Base-by-base conservation (phyloP, 2,888 invertebrate species). In the Volucella inanis region DNA sequence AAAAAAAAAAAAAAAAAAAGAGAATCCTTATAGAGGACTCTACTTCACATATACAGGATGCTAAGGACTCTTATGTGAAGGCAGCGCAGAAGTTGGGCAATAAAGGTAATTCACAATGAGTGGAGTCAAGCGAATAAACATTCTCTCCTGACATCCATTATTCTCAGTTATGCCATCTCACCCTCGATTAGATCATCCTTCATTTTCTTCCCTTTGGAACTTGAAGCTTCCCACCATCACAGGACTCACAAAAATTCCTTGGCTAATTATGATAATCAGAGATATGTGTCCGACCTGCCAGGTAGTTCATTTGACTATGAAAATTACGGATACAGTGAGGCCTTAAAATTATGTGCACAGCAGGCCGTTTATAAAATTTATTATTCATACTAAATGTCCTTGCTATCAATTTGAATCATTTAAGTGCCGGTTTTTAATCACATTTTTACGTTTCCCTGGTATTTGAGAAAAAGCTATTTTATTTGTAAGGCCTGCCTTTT, bases 91-190 rank as follows among this genome's bases (percentile, higher is more conserved):
- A 74, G 78, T 76, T 81, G 72, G 80, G 67, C 68, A 77, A 81
- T 81, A 77, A 81, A 81, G 85, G 85, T 85, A 81, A 85, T 85
- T 85, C 81, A 72, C 81, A 85, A 84, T 71, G 76, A 80, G 80
- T 79, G 65, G 85, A 85, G 76, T 85, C 81, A 85, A 85, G 67
- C 72, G 85, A 85, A 81, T 85, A 67, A 81, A 72, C 81, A 85
- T 81, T 81, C 76, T 81, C 68, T 81, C 68, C 57, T 85, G 85
- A 81, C 85, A 81, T 81, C 81, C 72, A 85, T 85, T 81, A 85
- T 81, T 76, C 85, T 85, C 81, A 74, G 80, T 85, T 85, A 85
- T 85, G 72, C 80, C 85, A 72, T 72, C 85, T 71, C 81, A 76
- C 76, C 57, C 62, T 67, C 76, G 85, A 85, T 85, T 72, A 85